Conservation (phyloP, 1,140 invertebrate genomes). For the Trachymyrmex cornetzi region DNA sequence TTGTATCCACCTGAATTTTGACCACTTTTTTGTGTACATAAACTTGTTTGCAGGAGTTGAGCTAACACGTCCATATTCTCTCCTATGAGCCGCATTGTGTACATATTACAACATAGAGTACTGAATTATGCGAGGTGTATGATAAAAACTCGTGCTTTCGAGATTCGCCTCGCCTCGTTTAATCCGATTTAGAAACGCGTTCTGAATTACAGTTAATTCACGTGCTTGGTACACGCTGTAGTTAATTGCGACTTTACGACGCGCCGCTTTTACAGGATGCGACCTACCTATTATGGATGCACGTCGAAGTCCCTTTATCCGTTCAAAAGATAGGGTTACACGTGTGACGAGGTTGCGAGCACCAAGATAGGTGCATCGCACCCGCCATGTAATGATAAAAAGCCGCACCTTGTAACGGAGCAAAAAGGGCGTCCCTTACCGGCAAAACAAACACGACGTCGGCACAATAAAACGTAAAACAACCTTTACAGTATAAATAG, state of each 20-base stretch:
- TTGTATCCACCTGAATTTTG: not conserved
- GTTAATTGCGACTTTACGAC: constrained; percentile 33
- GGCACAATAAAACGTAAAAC: constrained; percentile 53
- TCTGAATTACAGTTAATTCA: constrained; percentile 34
- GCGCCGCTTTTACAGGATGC: constrained; percentile 19
- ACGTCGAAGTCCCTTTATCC: constrained; percentile 41
- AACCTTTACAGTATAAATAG: constrained; percentile 59
- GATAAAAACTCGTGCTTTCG: not conserved
- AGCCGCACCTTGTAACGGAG: constrained; percentile 41
- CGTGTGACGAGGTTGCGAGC: constrained; percentile 38
- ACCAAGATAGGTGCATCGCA: constrained; percentile 55
- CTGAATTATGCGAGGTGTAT: not conserved
- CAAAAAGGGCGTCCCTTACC: constrained; percentile 58
- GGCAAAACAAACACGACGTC: constrained; percentile 61
- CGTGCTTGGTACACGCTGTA: not conserved
- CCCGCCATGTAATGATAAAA: constrained; percentile 54
- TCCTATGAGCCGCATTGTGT: not conserved
- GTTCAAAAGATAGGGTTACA: constrained; percentile 40
- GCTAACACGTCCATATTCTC: not conserved
- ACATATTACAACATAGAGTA: constrained; percentile 19
- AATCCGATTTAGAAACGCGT: constrained; percentile 46
- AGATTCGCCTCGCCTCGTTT: not conserved
- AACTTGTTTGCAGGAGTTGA: not conserved
- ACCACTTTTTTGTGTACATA: not conserved
- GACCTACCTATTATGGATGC: constrained; percentile 42